Evolutionary conservation across 2,113 vertebrate genomes (phyloP).

Genomic region (Chaetops frenatus): DNA sequence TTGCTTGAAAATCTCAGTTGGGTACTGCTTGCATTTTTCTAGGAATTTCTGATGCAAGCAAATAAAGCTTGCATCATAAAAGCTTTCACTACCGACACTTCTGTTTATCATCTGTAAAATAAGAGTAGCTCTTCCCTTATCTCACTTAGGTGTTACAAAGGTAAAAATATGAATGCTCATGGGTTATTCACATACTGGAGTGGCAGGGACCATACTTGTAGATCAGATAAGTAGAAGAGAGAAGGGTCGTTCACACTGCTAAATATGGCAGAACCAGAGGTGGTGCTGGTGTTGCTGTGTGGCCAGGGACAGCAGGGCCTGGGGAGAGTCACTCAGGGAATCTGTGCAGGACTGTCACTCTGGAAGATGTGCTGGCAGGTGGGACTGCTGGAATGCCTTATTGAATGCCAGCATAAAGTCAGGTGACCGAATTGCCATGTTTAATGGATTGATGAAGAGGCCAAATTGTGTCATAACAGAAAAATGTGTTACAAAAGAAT

Average conservation of each 20-base stretch:
- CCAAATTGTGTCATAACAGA: neutral
- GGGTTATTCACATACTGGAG: neutral
- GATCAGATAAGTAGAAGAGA: neutral
- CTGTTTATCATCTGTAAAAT: neutral
- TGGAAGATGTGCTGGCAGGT: neutral
- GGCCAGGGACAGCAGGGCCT: neutral
- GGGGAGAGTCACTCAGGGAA: neutral
- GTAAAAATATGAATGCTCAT: neutral
- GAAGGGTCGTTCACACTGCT: neutral
- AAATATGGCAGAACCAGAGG: neutral
- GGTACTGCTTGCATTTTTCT: neutral
- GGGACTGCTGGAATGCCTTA: neutral
- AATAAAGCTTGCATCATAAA: neutral
- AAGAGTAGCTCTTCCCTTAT: neutral
- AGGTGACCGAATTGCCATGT: neutral
- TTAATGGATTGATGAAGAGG: neutral
- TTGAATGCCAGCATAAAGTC: neutral
- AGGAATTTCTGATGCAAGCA: neutral
- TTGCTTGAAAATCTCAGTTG: neutral
- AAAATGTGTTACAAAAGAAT: neutral
- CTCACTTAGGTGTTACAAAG: neutral
- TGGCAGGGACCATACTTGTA: neutral
- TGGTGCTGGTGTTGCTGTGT: accelerated
- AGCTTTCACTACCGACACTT: neutral
- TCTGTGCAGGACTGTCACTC: neutral